Percentiles rank a stretch among this genome's conserved stretches.
These are phyloP conservation scores for Cariama cristata DNA, from an alignment of 2,113 vertebrate species.

Conservation along the genomic window DNA sequence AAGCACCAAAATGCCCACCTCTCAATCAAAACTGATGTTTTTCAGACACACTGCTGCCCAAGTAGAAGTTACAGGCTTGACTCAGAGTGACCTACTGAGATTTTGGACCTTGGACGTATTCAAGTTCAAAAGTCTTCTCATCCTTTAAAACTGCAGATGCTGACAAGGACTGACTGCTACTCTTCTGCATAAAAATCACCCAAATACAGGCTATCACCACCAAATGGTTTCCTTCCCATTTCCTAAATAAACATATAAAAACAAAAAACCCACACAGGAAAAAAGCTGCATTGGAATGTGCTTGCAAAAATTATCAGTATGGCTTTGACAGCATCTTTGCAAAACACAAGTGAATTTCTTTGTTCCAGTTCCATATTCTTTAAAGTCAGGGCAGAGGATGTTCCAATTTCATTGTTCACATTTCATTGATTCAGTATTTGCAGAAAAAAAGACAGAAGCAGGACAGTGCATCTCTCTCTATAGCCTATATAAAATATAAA, in stretches of 20 bases:
- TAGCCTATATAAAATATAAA: not conserved
- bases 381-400: not conserved
- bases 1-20: not conserved
- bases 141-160: not conserved
- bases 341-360: not conserved
- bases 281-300: not conserved
- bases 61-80: not conserved
- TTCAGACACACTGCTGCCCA: not conserved
- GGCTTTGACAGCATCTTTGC: not conserved
- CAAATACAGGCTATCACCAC: not conserved
- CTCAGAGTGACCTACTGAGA: not conserved
- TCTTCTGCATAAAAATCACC: not conserved
- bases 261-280: not conserved
- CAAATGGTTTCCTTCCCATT: not conserved
- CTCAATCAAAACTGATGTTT: not conserved
- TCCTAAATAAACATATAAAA: not conserved
- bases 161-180: not conserved
- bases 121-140: not conserved
- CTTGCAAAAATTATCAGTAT: not conserved
- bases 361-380: not conserved
- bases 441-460: not conserved
- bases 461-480: not conserved
- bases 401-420: not conserved
- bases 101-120: not conserved
- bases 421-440: not conserved